A percentile compares a stretch with the other conserved stretches of the same genome.
Evolutionary conservation across 2,888 invertebrate genomes (phyloP).

Genomic region (Ceratothoa steindachneri): DNA sequence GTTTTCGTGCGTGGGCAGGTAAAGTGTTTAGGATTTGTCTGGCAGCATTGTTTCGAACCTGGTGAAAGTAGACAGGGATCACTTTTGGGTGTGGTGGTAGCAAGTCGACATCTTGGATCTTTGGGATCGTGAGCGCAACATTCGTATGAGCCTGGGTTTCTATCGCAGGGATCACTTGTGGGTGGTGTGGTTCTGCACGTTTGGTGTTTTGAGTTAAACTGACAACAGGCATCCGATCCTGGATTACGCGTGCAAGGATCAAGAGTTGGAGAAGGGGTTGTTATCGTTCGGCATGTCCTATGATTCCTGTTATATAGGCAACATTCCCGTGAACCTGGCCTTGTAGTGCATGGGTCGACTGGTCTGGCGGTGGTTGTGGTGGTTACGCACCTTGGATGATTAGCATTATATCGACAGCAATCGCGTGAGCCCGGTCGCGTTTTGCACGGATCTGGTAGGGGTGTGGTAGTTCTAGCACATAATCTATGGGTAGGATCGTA

Average conservation of each 20-base stretch:
- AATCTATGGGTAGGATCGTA: no score
- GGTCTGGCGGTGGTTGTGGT: background rate
- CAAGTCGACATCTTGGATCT: background rate
- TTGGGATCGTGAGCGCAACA: conserved; percentile 4
- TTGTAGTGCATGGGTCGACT: conserved; percentile 17
- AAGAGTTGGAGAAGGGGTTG: background rate
- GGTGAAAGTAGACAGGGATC: no score
- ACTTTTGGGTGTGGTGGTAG: no score
- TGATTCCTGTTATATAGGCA: conserved; percentile 19
- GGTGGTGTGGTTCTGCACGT: conserved; percentile 1
- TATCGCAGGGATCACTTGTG: conserved; percentile 1
- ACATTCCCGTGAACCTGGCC: conserved; percentile 26
- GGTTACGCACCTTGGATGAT: conserved; percentile 9
- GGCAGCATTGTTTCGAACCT: no score
- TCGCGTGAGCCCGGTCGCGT: conserved; percentile 7
- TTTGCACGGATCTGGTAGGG: conserved; percentile 19
- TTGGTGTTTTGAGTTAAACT: background rate
- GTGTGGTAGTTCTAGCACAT: no score
- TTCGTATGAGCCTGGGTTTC: background rate
- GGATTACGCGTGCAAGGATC: conserved; percentile 1
- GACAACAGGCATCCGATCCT: conserved; percentile 15
- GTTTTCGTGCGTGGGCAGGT: no score
- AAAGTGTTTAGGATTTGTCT: no score
- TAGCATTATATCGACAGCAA: conserved; percentile 26
- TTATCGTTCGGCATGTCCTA: conserved; percentile 15